Evolutionary conservation across 2,797 vertebrate species (phyloP), one percentile per base, ranked within the genome.

Genomic region (Ctenochaetus hawaiiensis): DNA sequence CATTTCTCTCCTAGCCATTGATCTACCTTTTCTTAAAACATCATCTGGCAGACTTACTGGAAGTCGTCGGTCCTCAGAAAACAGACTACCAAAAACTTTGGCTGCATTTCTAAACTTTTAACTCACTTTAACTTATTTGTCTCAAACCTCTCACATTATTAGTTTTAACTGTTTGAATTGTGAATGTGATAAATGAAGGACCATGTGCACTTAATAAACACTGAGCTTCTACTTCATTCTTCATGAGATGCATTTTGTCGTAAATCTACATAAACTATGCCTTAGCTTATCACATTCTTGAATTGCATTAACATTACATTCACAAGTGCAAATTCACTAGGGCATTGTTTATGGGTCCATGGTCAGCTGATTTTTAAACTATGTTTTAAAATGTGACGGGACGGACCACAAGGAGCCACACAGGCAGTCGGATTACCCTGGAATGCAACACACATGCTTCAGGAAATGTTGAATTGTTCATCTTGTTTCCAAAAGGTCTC

Each of bases 231-330:
- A 48, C 20, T 70, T 70, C 63, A 53, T 70, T 69, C 59, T 58
- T 7, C 72, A 78, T 71, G n/a, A 80, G 41, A 22, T 51, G 44
- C 56, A 63, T 56, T 65, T 70, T 9, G 17, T 45, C 49, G 17
- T 51, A 34, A 20, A 44, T 68, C 26, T 6, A 65, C 22, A 67
- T 3, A 44, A 18, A 53, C 5, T 2, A 13, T 2, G 17, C 59
- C 13, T 82, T 13, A 37, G 49, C 53, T 72, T 43, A n/a, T 43
- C 53, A n/a, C 77, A 85, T 86, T 85, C 63, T 59, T 78, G 41
- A 63, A 71, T 81, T 77, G 64, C 68, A 61, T 41, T 48, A 43
- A 67, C 43, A 43, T 62, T n/a, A 43, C 17, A 60, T 60, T 60
- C 59, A 63, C 37, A 12, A 43, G 26, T n/a, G 23, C 4, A 37